phyloP scores from a whole-genome alignment of 2,888 invertebrate genomes.

The Pandemis corylana region DNA sequence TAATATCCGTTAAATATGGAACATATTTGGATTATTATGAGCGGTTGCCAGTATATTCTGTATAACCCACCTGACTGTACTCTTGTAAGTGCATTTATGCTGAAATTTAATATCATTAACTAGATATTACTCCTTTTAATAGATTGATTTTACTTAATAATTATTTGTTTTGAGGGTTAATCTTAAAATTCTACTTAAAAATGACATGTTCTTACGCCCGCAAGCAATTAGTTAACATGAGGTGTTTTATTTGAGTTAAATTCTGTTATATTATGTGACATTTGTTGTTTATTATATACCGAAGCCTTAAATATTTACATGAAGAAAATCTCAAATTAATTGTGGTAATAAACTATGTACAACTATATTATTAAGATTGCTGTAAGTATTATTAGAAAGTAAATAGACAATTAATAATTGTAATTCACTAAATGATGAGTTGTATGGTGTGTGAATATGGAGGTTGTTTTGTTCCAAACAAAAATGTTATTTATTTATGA shows the following conservation, averaged over 20 bases:
- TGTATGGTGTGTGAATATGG: constrained; percentile 83
- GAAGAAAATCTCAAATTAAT: constrained; percentile 82
- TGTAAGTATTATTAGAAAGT: constrained; percentile 84
- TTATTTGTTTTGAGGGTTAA: no score
- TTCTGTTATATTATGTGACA: neutral
- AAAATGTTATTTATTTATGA: constrained; percentile 85
- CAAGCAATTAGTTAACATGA: no score
- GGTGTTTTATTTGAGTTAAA: neutral
- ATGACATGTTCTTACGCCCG: no score
- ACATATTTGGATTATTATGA: no score
- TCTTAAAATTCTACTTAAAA: no score
- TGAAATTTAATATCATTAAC: no score
- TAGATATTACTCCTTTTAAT: no score
- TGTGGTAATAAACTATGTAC: constrained; percentile 83
- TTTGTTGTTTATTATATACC: constrained; percentile 22
- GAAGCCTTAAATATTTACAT: constrained; percentile 66
- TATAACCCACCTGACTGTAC: no score
- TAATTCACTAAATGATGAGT: constrained; percentile 81
- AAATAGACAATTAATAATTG: constrained; percentile 81
- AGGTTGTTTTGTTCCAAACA: constrained; percentile 85
- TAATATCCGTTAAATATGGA: no score
- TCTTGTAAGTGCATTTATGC: no score
- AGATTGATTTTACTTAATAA: no score
- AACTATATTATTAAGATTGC: constrained; percentile 80
- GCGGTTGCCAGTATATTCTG: no score